phyloP scores from a whole-genome alignment of 2,113 vertebrate species.

The Upupa epops region DNA sequence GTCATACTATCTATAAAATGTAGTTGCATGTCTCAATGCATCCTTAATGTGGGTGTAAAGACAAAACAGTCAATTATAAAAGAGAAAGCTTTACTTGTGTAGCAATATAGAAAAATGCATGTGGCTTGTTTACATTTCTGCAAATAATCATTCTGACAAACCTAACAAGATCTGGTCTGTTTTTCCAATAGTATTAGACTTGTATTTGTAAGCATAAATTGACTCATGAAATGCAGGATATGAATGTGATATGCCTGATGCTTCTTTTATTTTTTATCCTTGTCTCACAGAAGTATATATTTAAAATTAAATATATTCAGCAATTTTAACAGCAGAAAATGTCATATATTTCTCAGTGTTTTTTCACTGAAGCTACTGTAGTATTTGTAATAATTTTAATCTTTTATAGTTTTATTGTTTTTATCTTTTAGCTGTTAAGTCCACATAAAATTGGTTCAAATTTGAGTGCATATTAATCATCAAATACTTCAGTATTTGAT shows the following conservation, averaged over 20 bases:
- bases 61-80: too few relatives aligned
- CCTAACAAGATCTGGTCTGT: neutral
- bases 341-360: neutral
- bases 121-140: neutral
- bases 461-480: constrained; percentile 35
- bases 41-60: too few relatives aligned
- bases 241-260: neutral
- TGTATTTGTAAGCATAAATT: neutral
- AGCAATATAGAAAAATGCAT: accelerated
- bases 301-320: neutral
- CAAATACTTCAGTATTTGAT: neutral
- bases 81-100: neutral
- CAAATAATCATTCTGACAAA: neutral
- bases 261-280: neutral
- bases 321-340: constrained; percentile 8
- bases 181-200: neutral
- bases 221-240: neutral
- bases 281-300: neutral
- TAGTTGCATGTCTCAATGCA: neutral
- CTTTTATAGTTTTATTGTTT: neutral
- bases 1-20: neutral
- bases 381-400: neutral
- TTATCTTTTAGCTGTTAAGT: neutral
- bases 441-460: neutral
- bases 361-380: neutral